Conservation (phyloP, 2,797 vertebrate genomes). For the Manis javanica region DNA sequence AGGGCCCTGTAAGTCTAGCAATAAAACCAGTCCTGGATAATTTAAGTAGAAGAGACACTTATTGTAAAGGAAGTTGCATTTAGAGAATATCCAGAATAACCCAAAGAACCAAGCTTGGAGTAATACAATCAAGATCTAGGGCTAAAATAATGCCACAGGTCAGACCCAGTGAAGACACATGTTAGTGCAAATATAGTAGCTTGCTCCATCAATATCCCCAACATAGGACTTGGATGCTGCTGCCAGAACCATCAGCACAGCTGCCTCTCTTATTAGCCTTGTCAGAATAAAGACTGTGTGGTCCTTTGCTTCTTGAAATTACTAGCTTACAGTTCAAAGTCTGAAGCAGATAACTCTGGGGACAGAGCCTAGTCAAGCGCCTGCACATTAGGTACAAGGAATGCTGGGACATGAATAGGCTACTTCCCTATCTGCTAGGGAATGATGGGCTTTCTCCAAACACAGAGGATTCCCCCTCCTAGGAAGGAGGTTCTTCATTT, state of each 20-base stretch:
- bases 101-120: background rate
- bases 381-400: background rate
- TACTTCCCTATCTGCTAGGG: background rate
- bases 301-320: background rate
- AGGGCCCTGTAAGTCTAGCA: background rate
- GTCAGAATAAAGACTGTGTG: background rate
- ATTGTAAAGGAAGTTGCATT: background rate
- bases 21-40: background rate
- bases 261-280: background rate
- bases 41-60: background rate
- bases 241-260: background rate
- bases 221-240: background rate
- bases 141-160: background rate
- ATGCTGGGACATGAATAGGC: background rate
- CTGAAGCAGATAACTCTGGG: background rate
- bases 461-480: background rate
- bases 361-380: background rate
- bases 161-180: background rate
- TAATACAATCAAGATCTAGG: background rate
- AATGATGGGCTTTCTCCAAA: background rate
- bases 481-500: background rate
- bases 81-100: background rate
- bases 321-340: background rate
- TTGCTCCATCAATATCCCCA: background rate
- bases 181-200: background rate